Base-by-base conservation (phyloP, 2,888 invertebrate genomes). In the Leptura quadrifasciata region DNA sequence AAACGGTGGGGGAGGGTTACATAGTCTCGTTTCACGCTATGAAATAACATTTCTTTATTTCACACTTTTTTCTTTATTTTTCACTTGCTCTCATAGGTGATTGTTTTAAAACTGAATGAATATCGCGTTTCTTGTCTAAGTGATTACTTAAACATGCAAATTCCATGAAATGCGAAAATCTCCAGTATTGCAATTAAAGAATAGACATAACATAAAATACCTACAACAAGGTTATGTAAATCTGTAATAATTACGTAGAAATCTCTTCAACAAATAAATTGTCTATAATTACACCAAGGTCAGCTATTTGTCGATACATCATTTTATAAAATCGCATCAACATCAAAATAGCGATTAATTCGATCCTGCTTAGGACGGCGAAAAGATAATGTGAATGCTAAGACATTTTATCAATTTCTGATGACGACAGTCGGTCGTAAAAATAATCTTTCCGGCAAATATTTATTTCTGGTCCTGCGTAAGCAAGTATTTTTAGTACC, bases 361-460 rank as follows among this genome's bases (percentile, higher is more conserved):
- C 21, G 57, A 69, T 39, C 18, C 12, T 69, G 57, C 69, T 69
- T 69, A 69, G 55, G 58, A n/a, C 31, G 18, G 39, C 69, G 57
- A 69, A 69, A 69, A 69, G 58, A 69, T 58, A 58, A 69, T 18
- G 58, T n/a, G 57, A 57, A 69, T 15, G 31, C 68, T 17, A 24
- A 55, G 69, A 39, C 69, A 20, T 69, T 69, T 69, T 69, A 69
- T 69, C 69, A 69, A 58, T 69, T 58, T 58, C 21, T 35, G 69
- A 58, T 69, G 69, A 69, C 69, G 69, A 17, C 69, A 69, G 58
- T 20, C n/a, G 69, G 21, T 31, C 39, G 69, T 69, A 69, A 69
- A 69, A 69, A 69, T 69, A 69, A 69, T 69, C 69, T 69, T 57
- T 31, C 58, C 31, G 58, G 69, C 69, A 69, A 69, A 69, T 69